Conservation (phyloP, 2,797 vertebrate species). For the Tadarida brasiliensis region DNA sequence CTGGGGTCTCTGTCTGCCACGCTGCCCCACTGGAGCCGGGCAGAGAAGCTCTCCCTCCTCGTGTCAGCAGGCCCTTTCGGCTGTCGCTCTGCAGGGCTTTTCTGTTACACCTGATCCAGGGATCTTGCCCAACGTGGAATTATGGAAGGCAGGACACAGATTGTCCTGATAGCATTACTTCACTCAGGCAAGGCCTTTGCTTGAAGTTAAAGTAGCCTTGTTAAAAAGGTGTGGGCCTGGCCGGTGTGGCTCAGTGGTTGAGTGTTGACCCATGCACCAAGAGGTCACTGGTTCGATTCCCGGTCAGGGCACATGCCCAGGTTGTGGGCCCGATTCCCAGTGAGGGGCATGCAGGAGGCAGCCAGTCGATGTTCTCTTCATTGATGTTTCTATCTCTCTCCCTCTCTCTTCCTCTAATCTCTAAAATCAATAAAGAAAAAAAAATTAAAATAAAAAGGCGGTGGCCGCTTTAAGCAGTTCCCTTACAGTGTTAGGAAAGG, state of each 20-base stretch:
- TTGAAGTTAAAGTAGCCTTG: background rate
- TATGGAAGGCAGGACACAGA: constrained; percentile 46
- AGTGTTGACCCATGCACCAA: no score
- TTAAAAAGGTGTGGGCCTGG: background rate
- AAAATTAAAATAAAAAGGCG: background rate
- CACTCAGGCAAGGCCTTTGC: background rate
- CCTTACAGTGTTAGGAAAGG: background rate
- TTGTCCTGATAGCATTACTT: constrained; percentile 24
- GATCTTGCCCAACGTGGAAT: constrained; percentile 54
- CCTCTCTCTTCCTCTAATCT: no score
- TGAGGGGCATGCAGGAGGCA: no score
- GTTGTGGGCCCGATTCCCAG: no score
- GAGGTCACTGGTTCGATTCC: no score
- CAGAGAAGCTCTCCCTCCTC: constrained; percentile 32
- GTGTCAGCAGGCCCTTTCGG: constrained; percentile 35
- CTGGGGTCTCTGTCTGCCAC: background rate
- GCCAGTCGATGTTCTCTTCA: no score
- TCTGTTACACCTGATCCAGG: background rate
- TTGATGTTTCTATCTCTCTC: no score
- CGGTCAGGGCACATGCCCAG: no score
- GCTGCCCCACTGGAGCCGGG: background rate
- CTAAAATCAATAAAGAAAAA: no score
- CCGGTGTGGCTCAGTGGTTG: no score
- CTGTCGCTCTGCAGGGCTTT: constrained; percentile 22
- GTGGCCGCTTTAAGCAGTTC: background rate